Base-by-base conservation (phyloP, 1,140 invertebrate species). In the Lutraria rhynchaena region DNA sequence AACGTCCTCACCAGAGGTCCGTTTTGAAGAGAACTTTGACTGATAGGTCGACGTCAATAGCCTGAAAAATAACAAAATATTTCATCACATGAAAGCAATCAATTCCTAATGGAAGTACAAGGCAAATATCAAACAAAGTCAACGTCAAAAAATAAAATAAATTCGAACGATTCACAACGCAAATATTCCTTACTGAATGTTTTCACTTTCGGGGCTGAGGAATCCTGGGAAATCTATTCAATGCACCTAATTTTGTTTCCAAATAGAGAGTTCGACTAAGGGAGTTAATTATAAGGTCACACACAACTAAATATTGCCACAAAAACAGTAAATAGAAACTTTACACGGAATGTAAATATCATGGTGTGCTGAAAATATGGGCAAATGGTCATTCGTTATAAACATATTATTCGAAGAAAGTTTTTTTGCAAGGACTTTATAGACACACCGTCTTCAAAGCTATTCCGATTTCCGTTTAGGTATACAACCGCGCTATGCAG, bases 201-300 rank as follows among this genome's bases (percentile, higher is more conserved):
- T 58, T 80, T 67, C 51, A 44, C 61, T 69, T 53, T 58, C 24
- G 24, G 46, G 53, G 53, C 55, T 19, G 31, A 24, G 65, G 55
- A 80, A 53, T 55, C 33, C 27, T 67, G 65, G 61, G 55, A 69
- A 49, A 55, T 27, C 53, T 31, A 58, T 46, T 74, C 53, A 46
- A 24, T 27, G 19, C 13, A 74, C 71, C 2, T 35, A 60, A 58
- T 9, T 51, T 58, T 11, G 17, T 46, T 60, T 74, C 37, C 57
- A 74, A 60, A 35, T 60, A 29, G 29, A 74, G 53, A 74, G 57
- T 37, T 69, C 37, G 37, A 7, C 37, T 7, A 41, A 15, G 37
- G 37, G 37, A 41, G 15, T 7, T 41, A 41, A 41, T 41, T 41
- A 5, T 7, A 41, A 41, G 37, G 37, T 41, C 15, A 41, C 37